These are phyloP conservation scores for Xanthorhoe designata DNA, from an alignment of 2,888 invertebrate species.

Conservation along the genomic window DNA sequence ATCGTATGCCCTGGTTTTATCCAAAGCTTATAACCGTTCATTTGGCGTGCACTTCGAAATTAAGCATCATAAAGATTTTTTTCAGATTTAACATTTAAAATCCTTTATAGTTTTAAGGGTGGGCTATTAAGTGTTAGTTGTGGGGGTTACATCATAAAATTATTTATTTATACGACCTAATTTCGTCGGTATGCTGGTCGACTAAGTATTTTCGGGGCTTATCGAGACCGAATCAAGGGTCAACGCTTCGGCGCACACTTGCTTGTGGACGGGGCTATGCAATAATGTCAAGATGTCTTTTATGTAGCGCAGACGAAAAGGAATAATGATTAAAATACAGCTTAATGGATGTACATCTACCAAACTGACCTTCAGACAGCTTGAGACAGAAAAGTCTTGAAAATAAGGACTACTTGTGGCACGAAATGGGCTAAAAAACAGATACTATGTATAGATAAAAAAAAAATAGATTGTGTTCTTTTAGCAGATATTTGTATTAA, in stretches of 20 bases:
- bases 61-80: slow-evolving; percentile 59
- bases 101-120: slow-evolving; percentile 69
- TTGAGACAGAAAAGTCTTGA: too few relatives aligned
- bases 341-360: too few relatives aligned
- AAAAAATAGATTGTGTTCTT: too few relatives aligned
- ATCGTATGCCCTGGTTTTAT: slow-evolving; percentile 1
- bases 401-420: too few relatives aligned
- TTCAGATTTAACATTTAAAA: slow-evolving; percentile 59
- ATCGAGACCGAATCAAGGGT: slow-evolving; percentile 81
- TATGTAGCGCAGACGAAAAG: too few relatives aligned
- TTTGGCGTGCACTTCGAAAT: slow-evolving; percentile 55
- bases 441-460: too few relatives aligned
- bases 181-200: slow-evolving; percentile 75
- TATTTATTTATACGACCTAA: slow-evolving; percentile 82
- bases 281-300: slow-evolving; percentile 21
- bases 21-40: slow-evolving; percentile 32
- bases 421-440: too few relatives aligned
- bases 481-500: too few relatives aligned
- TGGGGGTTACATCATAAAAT: slow-evolving; percentile 75
- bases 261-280: slow-evolving; percentile 61
- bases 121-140: slow-evolving; percentile 71
- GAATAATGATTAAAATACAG: too few relatives aligned
- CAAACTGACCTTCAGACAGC: too few relatives aligned
- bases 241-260: slow-evolving; percentile 77
- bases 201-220: slow-evolving; percentile 81